Base-by-base conservation (phyloP, 2,888 invertebrate species). In the Belgica antarctica region DNA sequence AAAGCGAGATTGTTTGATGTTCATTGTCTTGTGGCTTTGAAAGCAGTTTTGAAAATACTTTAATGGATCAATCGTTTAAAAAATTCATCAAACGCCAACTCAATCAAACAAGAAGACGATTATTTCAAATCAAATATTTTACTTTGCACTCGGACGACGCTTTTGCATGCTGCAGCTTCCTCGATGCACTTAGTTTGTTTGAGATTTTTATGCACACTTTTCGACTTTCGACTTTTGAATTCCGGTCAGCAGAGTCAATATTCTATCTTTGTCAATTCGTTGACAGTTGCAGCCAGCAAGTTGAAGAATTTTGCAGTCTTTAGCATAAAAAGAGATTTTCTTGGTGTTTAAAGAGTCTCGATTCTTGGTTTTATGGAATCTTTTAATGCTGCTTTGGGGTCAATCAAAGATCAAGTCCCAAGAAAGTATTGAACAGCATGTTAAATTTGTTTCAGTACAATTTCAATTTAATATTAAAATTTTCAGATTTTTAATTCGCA, bases 211-310 rank as follows among this genome's bases (percentile, higher is more conserved):
- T 8, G 52, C 52, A 52, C 17, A 52, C 22, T 52, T 31, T 52
- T 4, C 10, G 8, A 15, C 4, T 46, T 3, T 17, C 22, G 22
- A 17, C 52, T 17, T 52, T 52, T n/a, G 22, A 52, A 52, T 52
- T 52, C 52, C 52, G 52, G 52, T 52, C n/a, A 52, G 52, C 22
- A 4, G 17, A 19, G 52, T 52, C 52, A 52, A 52, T 22, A 52
- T 52, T 22, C 19, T n/a, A n/a, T n/a, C n/a, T n/a, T 52, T 52
- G 41, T 15, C 12, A 41, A 41, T 41, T 7, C 52, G 12, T 52
- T 52, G 17, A 52, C 7, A 41, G 41, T 3, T 12, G 41, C 41
- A 52, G 7, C 12, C 8, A 52, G 19, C 7, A n/a, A n/a, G 19
- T 52, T 52, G 19, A 52, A 52, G 19, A 22, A 52, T 52, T 22